These are phyloP conservation scores for Mechanitis messenoides DNA, from an alignment of 2,888 invertebrate species.

Conservation along the genomic window DNA sequence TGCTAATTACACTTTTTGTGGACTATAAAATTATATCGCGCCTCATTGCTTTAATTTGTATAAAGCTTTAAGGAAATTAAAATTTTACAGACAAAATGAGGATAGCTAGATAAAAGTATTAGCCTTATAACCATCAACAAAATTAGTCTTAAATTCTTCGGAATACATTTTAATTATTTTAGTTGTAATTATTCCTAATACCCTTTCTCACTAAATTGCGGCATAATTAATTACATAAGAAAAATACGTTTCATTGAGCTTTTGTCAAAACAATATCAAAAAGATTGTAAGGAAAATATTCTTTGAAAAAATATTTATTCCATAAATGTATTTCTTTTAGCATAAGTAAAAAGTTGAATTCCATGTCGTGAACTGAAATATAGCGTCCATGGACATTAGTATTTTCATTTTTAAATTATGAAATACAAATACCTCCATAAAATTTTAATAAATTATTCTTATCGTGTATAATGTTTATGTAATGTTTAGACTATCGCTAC, in stretches of 20 bases:
- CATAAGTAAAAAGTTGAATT: conserved; percentile 32
- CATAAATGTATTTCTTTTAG: conserved; percentile 17
- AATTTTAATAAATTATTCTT: conserved; percentile 64
- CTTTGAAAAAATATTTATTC: no score
- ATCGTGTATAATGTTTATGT: conserved; percentile 70
- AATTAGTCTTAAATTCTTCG: conserved; percentile 31
- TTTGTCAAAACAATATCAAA: no score
- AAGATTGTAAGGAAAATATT: no score
- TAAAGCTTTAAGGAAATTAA: conserved; percentile 62
- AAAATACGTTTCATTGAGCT: no score
- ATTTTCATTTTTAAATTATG: conserved; percentile 40
- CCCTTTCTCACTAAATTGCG: no score
- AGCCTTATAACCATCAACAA: conserved; percentile 51
- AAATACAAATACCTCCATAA: conserved; percentile 50
- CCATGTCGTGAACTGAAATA: conserved; percentile 28
- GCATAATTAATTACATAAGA: no score
- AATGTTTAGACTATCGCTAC: conserved; percentile 47
- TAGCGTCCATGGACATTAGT: conserved; percentile 29
- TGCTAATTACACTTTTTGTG: conserved; percentile 50
- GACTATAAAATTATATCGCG: conserved; percentile 60
- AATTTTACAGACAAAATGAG: conserved; percentile 62
- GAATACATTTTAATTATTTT: conserved; percentile 11
- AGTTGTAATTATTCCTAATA: conserved; percentile 1
- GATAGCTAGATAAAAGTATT: conserved; percentile 62
- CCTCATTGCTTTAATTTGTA: conserved; percentile 58